Percentiles rank a stretch among this genome's conserved stretches.
Conservation (phyloP, 2,113 vertebrate species). For the Entomyzon cyanotis region DNA sequence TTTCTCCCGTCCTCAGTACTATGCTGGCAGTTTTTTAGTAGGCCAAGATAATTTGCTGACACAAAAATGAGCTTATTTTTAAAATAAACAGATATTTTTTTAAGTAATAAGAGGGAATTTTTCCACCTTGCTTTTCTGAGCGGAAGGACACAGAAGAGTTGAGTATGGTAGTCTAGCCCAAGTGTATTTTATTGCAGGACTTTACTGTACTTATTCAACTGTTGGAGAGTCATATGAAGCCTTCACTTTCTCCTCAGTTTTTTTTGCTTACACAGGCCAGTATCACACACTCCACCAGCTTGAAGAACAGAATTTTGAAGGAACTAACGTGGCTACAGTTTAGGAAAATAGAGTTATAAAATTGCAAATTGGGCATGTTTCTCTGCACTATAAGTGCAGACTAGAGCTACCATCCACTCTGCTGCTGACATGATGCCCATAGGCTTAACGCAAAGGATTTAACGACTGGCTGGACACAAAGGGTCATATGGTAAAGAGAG, state of each 20-base stretch:
- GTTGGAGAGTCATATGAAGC: not conserved
- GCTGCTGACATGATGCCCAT: rapidly evolving
- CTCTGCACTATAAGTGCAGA: not conserved
- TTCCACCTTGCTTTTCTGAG: not conserved
- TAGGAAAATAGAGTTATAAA: not conserved
- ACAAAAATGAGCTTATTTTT: not conserved
- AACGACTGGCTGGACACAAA: not conserved
- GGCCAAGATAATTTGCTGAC: not conserved
- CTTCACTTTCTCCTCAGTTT: not conserved
- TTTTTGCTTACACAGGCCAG: not conserved
- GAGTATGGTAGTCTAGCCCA: not conserved
- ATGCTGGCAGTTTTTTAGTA: not conserved
- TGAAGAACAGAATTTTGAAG: not conserved
- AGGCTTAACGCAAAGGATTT: not conserved
- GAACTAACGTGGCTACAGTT: not conserved
- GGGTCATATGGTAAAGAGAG: not conserved
- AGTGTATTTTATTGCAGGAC: not conserved
- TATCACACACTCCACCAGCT: not conserved
- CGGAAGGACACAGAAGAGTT: not conserved
- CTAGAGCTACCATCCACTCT: not conserved
- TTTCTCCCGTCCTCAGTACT: not conserved
- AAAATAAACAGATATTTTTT: not conserved
- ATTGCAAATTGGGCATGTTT: not conserved
- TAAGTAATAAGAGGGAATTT: not conserved
- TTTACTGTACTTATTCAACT: not conserved